These are phyloP conservation scores for Hypomecis punctinalis DNA, from an alignment of 2,888 invertebrate species.

Conservation along the genomic window DNA sequence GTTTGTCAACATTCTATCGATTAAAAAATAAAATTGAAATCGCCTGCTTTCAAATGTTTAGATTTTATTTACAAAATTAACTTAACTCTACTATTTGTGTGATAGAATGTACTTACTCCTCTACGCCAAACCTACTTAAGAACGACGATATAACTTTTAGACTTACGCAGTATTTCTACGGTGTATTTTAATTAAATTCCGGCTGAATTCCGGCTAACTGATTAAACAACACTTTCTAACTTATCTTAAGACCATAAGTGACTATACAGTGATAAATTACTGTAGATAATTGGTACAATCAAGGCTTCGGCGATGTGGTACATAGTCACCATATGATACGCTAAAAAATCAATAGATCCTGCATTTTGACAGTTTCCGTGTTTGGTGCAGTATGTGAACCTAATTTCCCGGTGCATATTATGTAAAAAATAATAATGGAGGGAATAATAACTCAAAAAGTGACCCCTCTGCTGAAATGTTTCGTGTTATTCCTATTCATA, in stretches of 20 bases:
- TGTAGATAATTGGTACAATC: constrained; percentile 1
- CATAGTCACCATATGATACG: constrained; percentile 39
- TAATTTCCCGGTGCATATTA: constrained; percentile 23
- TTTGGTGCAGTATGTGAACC: constrained; percentile 51
- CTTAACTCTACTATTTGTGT: background rate
- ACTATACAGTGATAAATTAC: background rate
- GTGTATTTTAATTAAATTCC: background rate
- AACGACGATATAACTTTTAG: background rate
- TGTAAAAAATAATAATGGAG: constrained; percentile 60
- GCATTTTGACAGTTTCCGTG: constrained; percentile 70
- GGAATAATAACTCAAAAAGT: constrained; percentile 70
- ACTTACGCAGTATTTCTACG: background rate
- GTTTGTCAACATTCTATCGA: constrained; percentile 80
- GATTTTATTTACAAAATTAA: background rate
- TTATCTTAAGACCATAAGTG: background rate
- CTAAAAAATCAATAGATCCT: constrained; percentile 68
- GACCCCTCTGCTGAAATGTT: constrained; percentile 76
- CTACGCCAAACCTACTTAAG: background rate
- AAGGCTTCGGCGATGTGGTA: background rate
- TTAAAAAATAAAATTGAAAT: constrained; percentile 39
- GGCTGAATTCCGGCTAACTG: background rate
- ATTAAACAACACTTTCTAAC: background rate
- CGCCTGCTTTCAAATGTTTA: constrained; percentile 3
- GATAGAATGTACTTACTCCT: background rate
- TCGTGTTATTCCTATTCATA: constrained; percentile 76